Base-by-base conservation (phyloP, 2,797 vertebrate genomes). In the Craterocephalus amniculus region DNA sequence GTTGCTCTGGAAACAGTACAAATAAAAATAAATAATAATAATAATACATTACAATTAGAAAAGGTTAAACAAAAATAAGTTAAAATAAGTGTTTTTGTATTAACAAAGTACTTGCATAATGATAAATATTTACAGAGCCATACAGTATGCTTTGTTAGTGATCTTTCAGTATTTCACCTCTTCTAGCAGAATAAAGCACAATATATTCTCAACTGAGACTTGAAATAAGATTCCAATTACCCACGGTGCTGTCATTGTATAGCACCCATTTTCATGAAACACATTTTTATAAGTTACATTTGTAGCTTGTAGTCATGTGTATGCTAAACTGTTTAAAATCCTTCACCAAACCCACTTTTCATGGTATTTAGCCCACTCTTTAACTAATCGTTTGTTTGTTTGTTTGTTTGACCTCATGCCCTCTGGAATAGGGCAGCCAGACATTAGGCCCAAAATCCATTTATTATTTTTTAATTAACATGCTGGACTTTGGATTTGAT, bases 401-500 rank as follows among this genome's bases (percentile, higher is more conserved):
- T 64, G 22, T 69, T 63, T 58, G 55, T 43, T 58, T 75, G 45
- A 64, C 60, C 66, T 54, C 3, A 0, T 35, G 45, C 66, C 66
- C 72, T 45, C n/a, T 57, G 20, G 14, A 63, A 18, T 18, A 31
- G 29, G n/a, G 18, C 24, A 27, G 57, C 45, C n/a, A 51, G 66
- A 58, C 51, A 62, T 45, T 57, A 48, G 45, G 35, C 31, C 60
- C 62, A 56, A 56, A 55, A 31, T 60, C 56, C 62, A 76, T 74
- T 68, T 63, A 63, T 63, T 63, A 58, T 51, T 34, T 16, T 57
- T 67, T 40, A 63, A 49, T 40, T 38, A 67, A 58, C 20, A 27
- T 40, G 11, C 32, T 58, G 14, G 52, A 69, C n/a, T 52, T 58
- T 40, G 27, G 27, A 63, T 12, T 32, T 63, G 65, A 68, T 58